These are phyloP conservation scores for Neoaliturus tenellus DNA, from an alignment of 2,888 invertebrate species.

Conservation along the genomic window DNA sequence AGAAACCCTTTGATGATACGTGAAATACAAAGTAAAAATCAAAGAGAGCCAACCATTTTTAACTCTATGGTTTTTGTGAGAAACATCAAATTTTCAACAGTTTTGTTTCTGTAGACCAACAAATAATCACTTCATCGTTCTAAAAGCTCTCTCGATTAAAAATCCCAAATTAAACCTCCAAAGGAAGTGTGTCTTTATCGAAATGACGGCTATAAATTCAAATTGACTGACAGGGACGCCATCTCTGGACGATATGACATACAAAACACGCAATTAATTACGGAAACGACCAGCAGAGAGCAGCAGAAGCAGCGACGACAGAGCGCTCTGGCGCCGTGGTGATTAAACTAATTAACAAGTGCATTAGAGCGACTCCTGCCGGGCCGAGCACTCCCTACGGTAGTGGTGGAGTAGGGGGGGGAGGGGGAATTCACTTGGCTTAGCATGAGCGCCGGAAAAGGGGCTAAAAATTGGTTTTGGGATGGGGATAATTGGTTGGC, in stretches of 20 bases:
- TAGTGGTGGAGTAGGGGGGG: background rate
- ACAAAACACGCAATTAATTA: constrained; percentile 47
- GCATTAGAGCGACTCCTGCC: constrained; percentile 17
- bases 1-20: too few relatives aligned
- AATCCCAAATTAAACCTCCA: background rate
- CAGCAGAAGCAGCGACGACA: background rate
- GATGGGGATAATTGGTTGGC: too few relatives aligned
- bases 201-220: constrained; percentile 10
- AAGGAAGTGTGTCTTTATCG: constrained; percentile 32
- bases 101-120: too few relatives aligned
- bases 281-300: background rate
- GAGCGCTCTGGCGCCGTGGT: constrained; percentile 40
- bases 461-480: too few relatives aligned
- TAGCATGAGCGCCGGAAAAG: too few relatives aligned
- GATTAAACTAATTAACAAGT: constrained; percentile 45
- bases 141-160: background rate
- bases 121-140: too few relatives aligned
- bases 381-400: background rate
- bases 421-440: background rate
- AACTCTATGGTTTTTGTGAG: too few relatives aligned
- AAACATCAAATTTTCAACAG: too few relatives aligned
- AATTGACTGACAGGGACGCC: constrained; percentile 18
- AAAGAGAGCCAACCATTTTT: too few relatives aligned
- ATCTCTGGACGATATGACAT: background rate
- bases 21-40: too few relatives aligned